Conservation (phyloP, 2,888 invertebrate species). For the Synanthedon vespiformis region DNA sequence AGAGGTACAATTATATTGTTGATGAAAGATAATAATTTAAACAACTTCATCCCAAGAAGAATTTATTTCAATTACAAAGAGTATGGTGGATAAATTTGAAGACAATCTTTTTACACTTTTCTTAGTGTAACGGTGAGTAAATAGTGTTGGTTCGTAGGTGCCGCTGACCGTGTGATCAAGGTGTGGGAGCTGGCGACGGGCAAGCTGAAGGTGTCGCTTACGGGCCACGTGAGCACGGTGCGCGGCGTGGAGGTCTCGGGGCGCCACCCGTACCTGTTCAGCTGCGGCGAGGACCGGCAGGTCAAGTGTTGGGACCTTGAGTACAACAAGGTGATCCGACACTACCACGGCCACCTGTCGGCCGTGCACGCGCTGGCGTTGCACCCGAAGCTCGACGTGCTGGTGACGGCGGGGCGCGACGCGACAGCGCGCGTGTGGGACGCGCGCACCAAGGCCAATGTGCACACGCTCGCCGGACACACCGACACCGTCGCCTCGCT, state of each 20-base stretch:
- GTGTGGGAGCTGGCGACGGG: constrained; percentile 99
- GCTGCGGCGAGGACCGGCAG: constrained; percentile 98
- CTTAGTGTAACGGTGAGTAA: neutral
- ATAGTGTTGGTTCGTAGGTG: constrained; percentile 67
- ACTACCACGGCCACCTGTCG: constrained; percentile 98
- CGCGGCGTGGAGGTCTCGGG: constrained; percentile 91
- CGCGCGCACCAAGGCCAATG: constrained; percentile 98
- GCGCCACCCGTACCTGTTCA: constrained; percentile 97
- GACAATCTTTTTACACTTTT: neutral
- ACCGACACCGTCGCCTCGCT: constrained; percentile 97
- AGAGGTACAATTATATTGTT: too few relatives aligned
- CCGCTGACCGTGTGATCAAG: constrained; percentile 98
- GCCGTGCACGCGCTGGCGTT: constrained; percentile 94
- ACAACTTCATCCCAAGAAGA: too few relatives aligned
- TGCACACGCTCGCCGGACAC: constrained; percentile 95
- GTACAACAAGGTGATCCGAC: constrained; percentile 97
- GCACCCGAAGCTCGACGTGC: constrained; percentile 91
- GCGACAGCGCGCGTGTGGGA: constrained; percentile 98
- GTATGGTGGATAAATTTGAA: neutral
- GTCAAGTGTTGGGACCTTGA: constrained; percentile 99
- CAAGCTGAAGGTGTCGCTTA: constrained; percentile 94
- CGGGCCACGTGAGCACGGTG: constrained; percentile 98
- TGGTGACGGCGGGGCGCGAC: constrained; percentile 94
- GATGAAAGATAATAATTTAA: too few relatives aligned
- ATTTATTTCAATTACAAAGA: neutral